Conservation (phyloP, 2,888 invertebrate genomes). For the Pseudeuparius sepicola region DNA sequence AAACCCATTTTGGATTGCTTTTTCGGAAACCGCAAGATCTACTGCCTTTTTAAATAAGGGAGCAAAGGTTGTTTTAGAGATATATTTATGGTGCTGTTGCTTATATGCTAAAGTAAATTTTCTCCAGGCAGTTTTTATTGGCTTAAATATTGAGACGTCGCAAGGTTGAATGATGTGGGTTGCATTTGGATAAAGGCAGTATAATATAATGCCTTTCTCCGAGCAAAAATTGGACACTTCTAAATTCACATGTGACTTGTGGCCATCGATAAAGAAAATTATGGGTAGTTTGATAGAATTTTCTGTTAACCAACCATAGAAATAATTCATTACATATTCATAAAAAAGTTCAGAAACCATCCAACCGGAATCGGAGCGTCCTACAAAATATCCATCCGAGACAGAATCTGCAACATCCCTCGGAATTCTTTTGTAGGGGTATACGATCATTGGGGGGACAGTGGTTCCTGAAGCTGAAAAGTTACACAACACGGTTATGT, state of each 20-base stretch:
- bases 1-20: no score
- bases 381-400: constrained; percentile 23
- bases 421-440: constrained; percentile 25
- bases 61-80: constrained; percentile 1
- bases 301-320: constrained; percentile 3
- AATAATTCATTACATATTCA: constrained; percentile 6
- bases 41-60: constrained; percentile 7
- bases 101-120: no score
- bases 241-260: no score
- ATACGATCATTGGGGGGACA: constrained; percentile 24
- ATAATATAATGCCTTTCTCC: no score
- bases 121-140: constrained; percentile 1
- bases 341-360: constrained; percentile 19
- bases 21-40: constrained; percentile 4
- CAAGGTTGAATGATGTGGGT: background rate
- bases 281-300: constrained; percentile 3
- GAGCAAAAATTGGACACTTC: no score
- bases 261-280: no score
- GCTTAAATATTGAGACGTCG: constrained; percentile 8
- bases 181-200: no score
- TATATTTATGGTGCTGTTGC: no score
- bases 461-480: constrained; percentile 19
- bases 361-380: constrained; percentile 26
- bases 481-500: constrained; percentile 22
- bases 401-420: constrained; percentile 20